Conservation (phyloP, 2,797 vertebrate genomes). For the Arrhamphus sclerolepis region DNA sequence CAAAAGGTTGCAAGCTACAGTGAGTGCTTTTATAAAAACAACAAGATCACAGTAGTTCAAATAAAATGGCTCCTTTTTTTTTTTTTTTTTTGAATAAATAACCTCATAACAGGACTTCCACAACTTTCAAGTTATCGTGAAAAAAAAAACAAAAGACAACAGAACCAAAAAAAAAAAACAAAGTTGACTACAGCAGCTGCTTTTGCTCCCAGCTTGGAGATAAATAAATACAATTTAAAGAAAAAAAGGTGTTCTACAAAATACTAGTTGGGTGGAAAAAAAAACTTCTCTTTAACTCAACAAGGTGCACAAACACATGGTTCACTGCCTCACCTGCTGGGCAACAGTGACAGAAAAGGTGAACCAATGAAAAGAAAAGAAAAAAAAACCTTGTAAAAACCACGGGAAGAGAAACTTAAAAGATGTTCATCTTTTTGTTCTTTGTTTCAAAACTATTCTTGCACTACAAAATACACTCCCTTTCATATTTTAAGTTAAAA, state of each 20-base stretch:
- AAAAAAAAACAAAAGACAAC: constrained; percentile 27
- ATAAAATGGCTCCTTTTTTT: constrained; percentile 71
- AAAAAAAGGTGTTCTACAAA: constrained; percentile 32
- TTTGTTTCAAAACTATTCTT: constrained; percentile 41
- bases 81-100: constrained; percentile 71
- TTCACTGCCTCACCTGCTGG: constrained; percentile 41
- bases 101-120: constrained; percentile 52
- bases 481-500: constrained; percentile 25
- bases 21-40: constrained; percentile 72
- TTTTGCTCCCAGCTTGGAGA: constrained; percentile 50
- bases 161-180: too few relatives aligned
- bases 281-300: constrained; percentile 20
- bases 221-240: constrained; percentile 39
- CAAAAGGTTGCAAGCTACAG: constrained; percentile 68
- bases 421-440: background rate
- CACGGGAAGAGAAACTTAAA: constrained; percentile 43
- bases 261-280: constrained; percentile 37
- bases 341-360: constrained; percentile 31
- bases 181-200: constrained; percentile 51
- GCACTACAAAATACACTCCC: constrained; percentile 41
- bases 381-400: constrained; percentile 32
- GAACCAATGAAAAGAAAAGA: constrained; percentile 25
- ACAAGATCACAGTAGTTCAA: constrained; percentile 72
- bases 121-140: constrained; percentile 25
- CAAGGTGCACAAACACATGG: background rate